Evolutionary conservation across 1,140 invertebrate species (phyloP).

Genomic region (Caenorhabditis remanei): DNA sequence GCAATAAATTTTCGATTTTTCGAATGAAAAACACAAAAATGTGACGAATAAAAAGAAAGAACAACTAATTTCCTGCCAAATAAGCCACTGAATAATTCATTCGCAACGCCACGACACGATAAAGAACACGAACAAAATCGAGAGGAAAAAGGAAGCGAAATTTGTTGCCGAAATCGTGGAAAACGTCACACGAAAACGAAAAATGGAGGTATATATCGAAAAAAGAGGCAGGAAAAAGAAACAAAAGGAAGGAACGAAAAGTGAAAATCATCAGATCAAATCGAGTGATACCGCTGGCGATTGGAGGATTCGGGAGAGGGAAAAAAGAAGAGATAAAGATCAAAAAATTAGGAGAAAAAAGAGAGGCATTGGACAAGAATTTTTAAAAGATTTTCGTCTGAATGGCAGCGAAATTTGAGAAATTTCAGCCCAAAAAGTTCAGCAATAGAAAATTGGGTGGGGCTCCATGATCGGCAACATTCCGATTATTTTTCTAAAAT

Average conservation of each 20-base stretch:
- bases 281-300: not conserved
- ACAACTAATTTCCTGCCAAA: too few relatives aligned
- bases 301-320: not conserved
- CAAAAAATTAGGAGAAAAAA: slow-evolving; percentile 3
- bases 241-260: slow-evolving; percentile 21
- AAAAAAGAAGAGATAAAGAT: slow-evolving; percentile 1
- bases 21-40: too few relatives aligned
- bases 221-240: not conserved
- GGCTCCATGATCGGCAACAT: not conserved
- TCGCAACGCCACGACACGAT: not conserved
- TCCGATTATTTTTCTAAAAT: not conserved
- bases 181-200: not conserved
- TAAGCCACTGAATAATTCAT: too few relatives aligned
- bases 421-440: too few relatives aligned
- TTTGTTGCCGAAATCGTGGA: slow-evolving; percentile 3
- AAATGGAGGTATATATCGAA: slow-evolving; percentile 9
- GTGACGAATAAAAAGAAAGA: too few relatives aligned
- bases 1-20: too few relatives aligned
- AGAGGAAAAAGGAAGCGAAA: not conserved
- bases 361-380: not conserved
- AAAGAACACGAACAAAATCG: not conserved
- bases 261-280: slow-evolving; percentile 17
- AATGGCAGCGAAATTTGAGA: too few relatives aligned
- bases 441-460: not conserved
- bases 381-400: not conserved